phyloP scores from a whole-genome alignment of 2,113 vertebrate species.

The Zosterops pallidus region DNA sequence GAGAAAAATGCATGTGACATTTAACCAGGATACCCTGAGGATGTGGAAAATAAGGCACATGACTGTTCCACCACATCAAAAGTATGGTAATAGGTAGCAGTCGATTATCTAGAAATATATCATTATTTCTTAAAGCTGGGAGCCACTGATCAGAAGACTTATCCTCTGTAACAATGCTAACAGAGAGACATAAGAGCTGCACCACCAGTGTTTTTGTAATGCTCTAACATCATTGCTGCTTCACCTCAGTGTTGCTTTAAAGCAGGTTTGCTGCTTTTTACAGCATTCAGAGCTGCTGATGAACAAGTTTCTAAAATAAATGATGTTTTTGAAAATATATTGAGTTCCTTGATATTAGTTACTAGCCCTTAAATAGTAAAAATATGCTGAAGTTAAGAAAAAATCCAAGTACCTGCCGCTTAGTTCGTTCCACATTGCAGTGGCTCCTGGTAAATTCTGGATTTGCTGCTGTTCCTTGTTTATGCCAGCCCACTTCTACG shows the following conservation, averaged over 20 bases:
- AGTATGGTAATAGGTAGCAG: conserved; percentile 26
- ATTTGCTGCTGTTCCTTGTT: not conserved
- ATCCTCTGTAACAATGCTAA: not conserved
- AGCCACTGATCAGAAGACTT: not conserved
- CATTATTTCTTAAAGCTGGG: not conserved
- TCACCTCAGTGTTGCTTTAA: not conserved
- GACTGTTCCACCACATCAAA: conserved; percentile 15
- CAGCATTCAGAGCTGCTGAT: not conserved
- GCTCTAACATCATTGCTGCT: not conserved
- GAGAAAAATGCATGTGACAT: conserved; percentile 30
- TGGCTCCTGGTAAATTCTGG: not conserved
- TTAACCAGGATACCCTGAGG: conserved; percentile 37
- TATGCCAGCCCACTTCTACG: not conserved
- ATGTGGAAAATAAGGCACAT: conserved; percentile 21
- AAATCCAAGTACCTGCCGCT: not conserved
- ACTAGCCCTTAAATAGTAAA: not conserved
- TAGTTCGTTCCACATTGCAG: not conserved
- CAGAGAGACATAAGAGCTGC: not conserved
- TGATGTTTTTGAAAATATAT: not conserved
- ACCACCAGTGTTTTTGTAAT: not conserved
- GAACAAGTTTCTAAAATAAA: not conserved
- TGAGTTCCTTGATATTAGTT: not conserved
- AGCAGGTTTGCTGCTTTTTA: not conserved
- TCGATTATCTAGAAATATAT: conserved; percentile 23
- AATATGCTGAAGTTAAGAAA: not conserved